Base-by-base conservation (phyloP, 1,140 invertebrate species). In the Gonioctena quinquepunctata region DNA sequence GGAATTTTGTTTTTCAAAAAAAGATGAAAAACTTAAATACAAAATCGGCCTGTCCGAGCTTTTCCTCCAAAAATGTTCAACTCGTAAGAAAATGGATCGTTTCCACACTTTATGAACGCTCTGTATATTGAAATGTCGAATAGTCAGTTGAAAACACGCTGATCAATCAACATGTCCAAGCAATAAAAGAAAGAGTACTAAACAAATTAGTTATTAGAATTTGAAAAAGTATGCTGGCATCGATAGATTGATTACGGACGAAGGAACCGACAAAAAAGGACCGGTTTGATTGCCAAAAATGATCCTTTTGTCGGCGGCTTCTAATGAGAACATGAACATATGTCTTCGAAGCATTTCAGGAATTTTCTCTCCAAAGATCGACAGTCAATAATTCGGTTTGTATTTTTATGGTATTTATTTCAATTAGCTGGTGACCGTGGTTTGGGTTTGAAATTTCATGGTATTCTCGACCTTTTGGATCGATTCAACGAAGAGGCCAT, bases 291-390 rank as follows among this genome's bases (percentile, higher is more conserved):
- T 54, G 63, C 48, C 23, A 66, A 66, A 66, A 66, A 52, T 62
- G 26, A 33, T 7, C 22, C 63, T 54, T 66, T 66, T 66, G 63
- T 66, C 63, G 63, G 63, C 63, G 50, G 16, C 23, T 22, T 27
- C 63, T 66, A 66, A 66, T 66, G 63, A 66, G 63, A 66, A 66
- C 49, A 18, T n/a, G 63, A 50, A 66, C 63, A 66, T 66, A 66
- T 66, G 63, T 66, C 63, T 66, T 66, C 16, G 8, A 4, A 54
- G 28, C 63, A 54, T 66, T 66, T 66, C 42, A 54, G 63, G 23
- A 66, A 66, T 66, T 52, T 26, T 19, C 21, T 18, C n/a, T 27
- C n/a, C 13, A 19, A 18, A 21, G 13, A 66, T 66, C 42, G 63
- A 54, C 48, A 52, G 63, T 23, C 63, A 27, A 66, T 66, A 27